Conservation (phyloP, 92 coral and sea anemone species). For the Galaxea fascicularis region DNA sequence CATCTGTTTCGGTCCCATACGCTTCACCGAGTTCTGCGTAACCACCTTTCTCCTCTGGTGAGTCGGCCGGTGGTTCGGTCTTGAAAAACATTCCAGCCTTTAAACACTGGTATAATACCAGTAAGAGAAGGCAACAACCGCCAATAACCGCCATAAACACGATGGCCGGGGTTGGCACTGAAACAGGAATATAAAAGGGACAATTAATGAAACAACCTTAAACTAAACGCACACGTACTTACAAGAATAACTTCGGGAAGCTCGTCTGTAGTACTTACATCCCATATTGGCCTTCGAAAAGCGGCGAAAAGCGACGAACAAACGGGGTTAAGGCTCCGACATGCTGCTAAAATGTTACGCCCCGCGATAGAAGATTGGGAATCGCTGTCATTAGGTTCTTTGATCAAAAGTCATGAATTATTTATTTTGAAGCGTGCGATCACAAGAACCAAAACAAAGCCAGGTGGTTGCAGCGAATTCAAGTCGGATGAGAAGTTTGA, state of each 20-base stretch:
- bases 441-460: slow-evolving; percentile 76
- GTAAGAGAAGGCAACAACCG: slow-evolving; percentile 90
- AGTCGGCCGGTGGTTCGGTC: slow-evolving; percentile 93
- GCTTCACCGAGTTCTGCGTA: slow-evolving; percentile 94
- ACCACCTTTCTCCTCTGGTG: slow-evolving; percentile 92
- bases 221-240: not conserved
- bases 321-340: slow-evolving; percentile 39
- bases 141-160: slow-evolving; percentile 99
- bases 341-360: slow-evolving; percentile 51
- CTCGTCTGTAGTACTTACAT: slow-evolving; percentile 9
- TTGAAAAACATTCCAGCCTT: slow-evolving; percentile 98
- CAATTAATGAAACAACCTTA: slow-evolving; percentile 15
- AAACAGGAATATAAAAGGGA: slow-evolving; percentile 46
- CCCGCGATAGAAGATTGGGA: slow-evolving; percentile 53
- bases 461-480: slow-evolving; percentile 70
- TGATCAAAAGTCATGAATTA: slow-evolving; percentile 80
- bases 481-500: not conserved
- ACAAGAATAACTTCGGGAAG: not conserved
- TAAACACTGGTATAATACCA: slow-evolving; percentile 91
- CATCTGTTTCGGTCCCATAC: slow-evolving; percentile 97
- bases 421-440: slow-evolving; percentile 64
- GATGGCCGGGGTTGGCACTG: slow-evolving; percentile 99
- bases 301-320: slow-evolving; percentile 10
- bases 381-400: slow-evolving; percentile 77
- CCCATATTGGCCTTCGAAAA: slow-evolving; percentile 49